Base-by-base conservation (phyloP, 1,140 invertebrate genomes). In the Drosophila kepulauana region DNA sequence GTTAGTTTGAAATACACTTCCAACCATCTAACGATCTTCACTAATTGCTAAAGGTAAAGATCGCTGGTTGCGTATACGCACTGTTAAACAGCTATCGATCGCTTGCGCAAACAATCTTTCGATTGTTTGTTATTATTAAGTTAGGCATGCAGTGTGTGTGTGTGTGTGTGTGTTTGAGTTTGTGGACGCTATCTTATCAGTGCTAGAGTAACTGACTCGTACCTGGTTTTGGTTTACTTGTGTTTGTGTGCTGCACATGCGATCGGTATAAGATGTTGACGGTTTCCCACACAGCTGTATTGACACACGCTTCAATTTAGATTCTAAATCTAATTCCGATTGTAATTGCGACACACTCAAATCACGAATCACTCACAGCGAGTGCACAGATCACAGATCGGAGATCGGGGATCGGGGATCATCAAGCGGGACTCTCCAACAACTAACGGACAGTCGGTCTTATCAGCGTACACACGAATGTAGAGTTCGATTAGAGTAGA, bases 151-250 rank as follows among this genome's bases (percentile, higher is more conserved):
- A 8, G 7, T 48, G 45, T 48, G 3, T 16, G n/a, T 46, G 45
- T 16, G 11, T 46, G 45, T 64, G 15, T 20, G 7, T 16, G 11
- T 49, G 5, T 15, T 15, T 38, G 7, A 46, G 5, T 56, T 16
- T 41, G 30, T 66, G 25, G 28, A 41, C 20, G 41, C 33, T 78
- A 78, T 78, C 75, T 78, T 63, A 78, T 78, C 75, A 49, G 49
- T 10, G 16, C 33, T 20, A 33, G 2, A 25, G 30, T 1, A 41
- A 41, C 38, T 41, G 8, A 51, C 70, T 74, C 33, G 41, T 43
- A 78, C 71, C 70, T 78, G 64, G 64, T 38, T 8, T 38, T 10
- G 35, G 7, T 38, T 8, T 38, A 10, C 10, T 43, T 43, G 41
- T 54, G 20, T 58, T 35, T 13, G 57, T 45, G 57, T 59, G 56